Base-by-base conservation (phyloP, 2,888 invertebrate genomes). In the Liopterus haemorrhoidalis region DNA sequence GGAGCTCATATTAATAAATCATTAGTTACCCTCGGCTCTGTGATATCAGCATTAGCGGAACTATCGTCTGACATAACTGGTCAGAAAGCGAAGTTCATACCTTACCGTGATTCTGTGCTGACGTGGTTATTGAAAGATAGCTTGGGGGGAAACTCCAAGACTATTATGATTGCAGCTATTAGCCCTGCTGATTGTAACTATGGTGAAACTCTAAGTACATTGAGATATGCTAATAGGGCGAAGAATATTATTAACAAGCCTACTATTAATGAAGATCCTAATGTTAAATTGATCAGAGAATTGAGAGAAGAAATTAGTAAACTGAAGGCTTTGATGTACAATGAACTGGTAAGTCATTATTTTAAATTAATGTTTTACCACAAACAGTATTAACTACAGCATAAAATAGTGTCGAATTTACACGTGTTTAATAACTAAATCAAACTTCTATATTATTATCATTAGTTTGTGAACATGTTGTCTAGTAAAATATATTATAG, bases 1-100 rank as follows among this genome's bases (percentile, higher is more conserved):
- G 90, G 90, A 42, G 89, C 87, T 15, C 89, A 90, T 67, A 91
- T 91, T 60, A 91, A 91, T 68, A 90, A 91, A 69, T 90, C 90
- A 1, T 70, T 91, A 42, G 90, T 90, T 16, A 90, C 91, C 14
- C 72, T 91, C 41, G 90, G 90, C 49, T 86, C 85, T 54, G 90
- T 90, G 57, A 90, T 90, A 65, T 88, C 88, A 22, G 85, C 89
- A 1, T 70, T 91, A 38, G 89, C 90, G 30, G 87, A 88, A 63
- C 65, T 80, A 9, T 75, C 73, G 60, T 69, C 54, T 12, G 66
- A 63, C 62, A 12, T 37, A 35, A 59, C 60, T 46, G 60, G 58
- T 4, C 60, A 61, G 20, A 57, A 53, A 46, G 25, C 44, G 14
- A 62, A 60, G 49, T 89, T 88, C 69, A 88, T 91, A 55, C 90